Base-by-base conservation (phyloP, 2,797 vertebrate genomes). In the Remorina albescens region DNA sequence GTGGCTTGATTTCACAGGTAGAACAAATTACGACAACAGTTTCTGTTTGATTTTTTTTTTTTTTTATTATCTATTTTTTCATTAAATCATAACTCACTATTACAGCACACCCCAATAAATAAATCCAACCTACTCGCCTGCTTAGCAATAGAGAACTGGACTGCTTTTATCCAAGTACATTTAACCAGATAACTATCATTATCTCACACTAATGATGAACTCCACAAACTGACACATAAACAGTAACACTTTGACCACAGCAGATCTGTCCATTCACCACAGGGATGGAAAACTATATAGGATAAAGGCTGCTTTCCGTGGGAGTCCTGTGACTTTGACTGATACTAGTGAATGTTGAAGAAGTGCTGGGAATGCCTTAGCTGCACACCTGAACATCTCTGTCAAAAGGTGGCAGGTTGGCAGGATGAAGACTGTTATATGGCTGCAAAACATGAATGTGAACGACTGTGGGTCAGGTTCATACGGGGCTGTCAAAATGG, bases 31-130 rank as follows among this genome's bases (percentile, higher is more conserved):
- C 91, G 91, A 94, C 82, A 91, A 94, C 91, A 93, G 92, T 93
- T 88, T 95, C 85, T 93, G 93, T 95, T 94, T 84, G 93, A 94
- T 85, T 72, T 85, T 84, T 76, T 39, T 61, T 91, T 83, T 90
- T 83, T 86, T 80, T 64, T 74, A n/a, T n/a, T n/a, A n/a, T n/a
- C n/a, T n/a, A n/a, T 76, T 67, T 76, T 67, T 69, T 67, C 71
- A 55, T 80, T 79, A 47, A 71, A 74, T 71, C 83, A 68, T 85
- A 76, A 87, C 67, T 80, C 63, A 44, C 74, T 84, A 66, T 76
- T 34, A 78, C 78, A 80, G 28, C 82, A 84, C 30, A 19, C 54
- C 76, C 84, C 81, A 84, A 64, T 87, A 89, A 89, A 83, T 80
- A 89, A 89, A 83, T 80, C 54, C 83, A 82, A 71, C 68, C 61